Conservation (phyloP, 2,113 vertebrate genomes). For the Thamnophis sirtalis region DNA sequence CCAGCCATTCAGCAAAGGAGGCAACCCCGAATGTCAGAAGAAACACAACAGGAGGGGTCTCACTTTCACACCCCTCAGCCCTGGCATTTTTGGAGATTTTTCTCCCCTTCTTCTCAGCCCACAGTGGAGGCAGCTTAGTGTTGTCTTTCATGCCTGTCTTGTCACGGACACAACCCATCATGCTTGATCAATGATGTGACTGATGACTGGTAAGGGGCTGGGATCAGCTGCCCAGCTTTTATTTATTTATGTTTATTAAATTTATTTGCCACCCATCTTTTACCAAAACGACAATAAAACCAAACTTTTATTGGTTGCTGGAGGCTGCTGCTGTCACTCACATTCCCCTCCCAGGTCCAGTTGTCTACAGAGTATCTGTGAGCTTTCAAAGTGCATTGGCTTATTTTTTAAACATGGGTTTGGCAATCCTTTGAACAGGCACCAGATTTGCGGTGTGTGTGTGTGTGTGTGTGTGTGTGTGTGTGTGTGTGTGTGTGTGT, state of each 20-base stretch:
- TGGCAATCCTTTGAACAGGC: too few species aligned
- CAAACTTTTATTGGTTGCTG: not conserved
- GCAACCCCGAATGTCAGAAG: not conserved
- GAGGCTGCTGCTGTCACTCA: not conserved
- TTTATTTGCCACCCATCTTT: too few species aligned
- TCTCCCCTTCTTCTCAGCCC: not conserved
- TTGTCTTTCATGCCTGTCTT: not conserved
- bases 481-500: too few species aligned
- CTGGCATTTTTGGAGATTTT: not conserved
- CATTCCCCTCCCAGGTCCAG: too few species aligned
- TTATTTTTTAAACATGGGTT: too few species aligned
- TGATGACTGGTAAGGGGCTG: not conserved
- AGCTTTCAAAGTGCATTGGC: too few species aligned
- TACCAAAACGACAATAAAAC: too few species aligned
- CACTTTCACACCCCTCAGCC: not conserved
- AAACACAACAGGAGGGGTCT: not conserved
- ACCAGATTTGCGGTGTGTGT: too few species aligned
- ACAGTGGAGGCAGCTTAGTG: not conserved
- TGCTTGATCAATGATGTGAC: not conserved
- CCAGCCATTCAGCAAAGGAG: not conserved
- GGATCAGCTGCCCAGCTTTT: not conserved
- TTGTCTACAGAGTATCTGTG: too few species aligned
- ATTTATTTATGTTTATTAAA: too few species aligned
- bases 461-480: too few species aligned
- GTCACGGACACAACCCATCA: not conserved